Percentiles rank a stretch among this genome's conserved stretches.
Conservation (phyloP, 2,888 invertebrate genomes). For the Pinctada fucata region DNA sequence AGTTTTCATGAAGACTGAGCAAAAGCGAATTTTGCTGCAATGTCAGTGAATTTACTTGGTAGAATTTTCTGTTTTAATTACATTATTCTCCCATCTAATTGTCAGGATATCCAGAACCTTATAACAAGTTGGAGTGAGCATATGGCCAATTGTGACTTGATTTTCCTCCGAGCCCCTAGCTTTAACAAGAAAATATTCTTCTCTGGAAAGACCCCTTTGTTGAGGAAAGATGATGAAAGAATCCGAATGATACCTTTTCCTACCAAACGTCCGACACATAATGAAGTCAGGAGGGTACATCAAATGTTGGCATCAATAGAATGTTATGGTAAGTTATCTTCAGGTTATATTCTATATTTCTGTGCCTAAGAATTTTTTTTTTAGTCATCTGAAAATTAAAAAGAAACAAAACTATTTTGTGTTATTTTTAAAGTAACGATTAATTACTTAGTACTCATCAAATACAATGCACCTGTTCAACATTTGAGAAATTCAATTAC, state of each 20-base stretch:
- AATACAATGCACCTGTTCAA: too few species aligned
- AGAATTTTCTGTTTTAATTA: too few species aligned
- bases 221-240: slow-evolving; percentile 76
- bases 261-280: slow-evolving; percentile 88
- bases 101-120: slow-evolving; percentile 86
- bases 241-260: slow-evolving; percentile 84
- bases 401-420: neutral
- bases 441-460: too few species aligned
- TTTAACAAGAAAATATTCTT: slow-evolving; percentile 85
- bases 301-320: slow-evolving; percentile 80
- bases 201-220: slow-evolving; percentile 84
- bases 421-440: too few species aligned
- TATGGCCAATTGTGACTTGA: slow-evolving; percentile 83
- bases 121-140: slow-evolving; percentile 84
- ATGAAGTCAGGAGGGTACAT: slow-evolving; percentile 87
- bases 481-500: too few species aligned
- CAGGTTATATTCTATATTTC: too few species aligned
- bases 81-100: neutral
- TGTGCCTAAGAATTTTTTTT: too few species aligned
- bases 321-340: slow-evolving; percentile 64
- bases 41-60: too few species aligned
- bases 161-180: slow-evolving; percentile 87
- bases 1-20: too few species aligned
- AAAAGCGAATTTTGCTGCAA: too few species aligned
- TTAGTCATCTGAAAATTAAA: neutral